Evolutionary conservation across 2,113 vertebrate genomes (phyloP).

Genomic region (Vanacampus margaritifer): DNA sequence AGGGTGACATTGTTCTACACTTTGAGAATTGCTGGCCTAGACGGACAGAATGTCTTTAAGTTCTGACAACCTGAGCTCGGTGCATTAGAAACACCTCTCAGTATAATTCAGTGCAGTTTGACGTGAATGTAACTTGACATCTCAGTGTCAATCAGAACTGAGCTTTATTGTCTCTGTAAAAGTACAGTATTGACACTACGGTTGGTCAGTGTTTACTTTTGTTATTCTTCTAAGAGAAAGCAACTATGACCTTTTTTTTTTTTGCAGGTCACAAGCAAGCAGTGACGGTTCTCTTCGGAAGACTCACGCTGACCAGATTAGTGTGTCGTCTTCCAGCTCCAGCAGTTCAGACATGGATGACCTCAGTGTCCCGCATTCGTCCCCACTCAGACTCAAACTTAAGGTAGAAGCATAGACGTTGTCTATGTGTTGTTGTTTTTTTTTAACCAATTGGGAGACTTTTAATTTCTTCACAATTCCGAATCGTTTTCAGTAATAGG

Average conservation of each 20-base stretch:
- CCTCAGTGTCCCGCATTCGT: slow-evolving; percentile 45
- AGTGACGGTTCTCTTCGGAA: slow-evolving; percentile 58
- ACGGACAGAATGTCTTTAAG: too few relatives aligned
- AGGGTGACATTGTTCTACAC: background rate
- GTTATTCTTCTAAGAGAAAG: background rate
- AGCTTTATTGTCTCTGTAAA: too few relatives aligned
- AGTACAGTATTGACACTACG: background rate
- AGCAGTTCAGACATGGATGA: slow-evolving; percentile 75
- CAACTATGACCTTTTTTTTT: slow-evolving; percentile 4
- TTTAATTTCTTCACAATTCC: too few relatives aligned
- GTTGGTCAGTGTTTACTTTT: background rate
- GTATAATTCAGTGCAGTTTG: too few relatives aligned
- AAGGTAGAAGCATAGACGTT: slow-evolving; percentile 44
- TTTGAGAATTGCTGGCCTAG: background rate
- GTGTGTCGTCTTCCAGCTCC: slow-evolving; percentile 73
- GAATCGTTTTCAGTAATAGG: too few relatives aligned
- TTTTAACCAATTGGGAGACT: background rate
- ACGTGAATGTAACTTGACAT: background rate
- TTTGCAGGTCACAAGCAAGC: slow-evolving; percentile 60
- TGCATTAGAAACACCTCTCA: background rate
- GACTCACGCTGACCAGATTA: slow-evolving; percentile 69
- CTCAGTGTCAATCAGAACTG: background rate
- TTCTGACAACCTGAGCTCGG: background rate
- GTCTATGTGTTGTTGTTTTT: background rate
- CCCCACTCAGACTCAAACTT: slow-evolving; percentile 53